Percentiles rank a stretch among this genome's conserved stretches.
Conservation (phyloP, 1,140 invertebrate genomes). For the Panagrolaimus sp. region DNA sequence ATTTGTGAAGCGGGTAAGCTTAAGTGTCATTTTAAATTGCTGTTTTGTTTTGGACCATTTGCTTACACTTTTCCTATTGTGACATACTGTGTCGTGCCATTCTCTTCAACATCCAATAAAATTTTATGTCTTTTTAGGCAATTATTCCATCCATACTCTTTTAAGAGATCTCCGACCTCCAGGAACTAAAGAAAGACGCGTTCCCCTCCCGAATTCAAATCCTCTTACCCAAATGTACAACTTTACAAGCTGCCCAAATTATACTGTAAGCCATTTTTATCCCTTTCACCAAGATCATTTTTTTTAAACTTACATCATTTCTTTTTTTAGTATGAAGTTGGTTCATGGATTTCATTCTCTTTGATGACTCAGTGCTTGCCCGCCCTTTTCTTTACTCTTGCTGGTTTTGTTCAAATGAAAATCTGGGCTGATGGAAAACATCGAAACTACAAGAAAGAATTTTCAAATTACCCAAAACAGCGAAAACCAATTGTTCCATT, state of each 20-base stretch:
- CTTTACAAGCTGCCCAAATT: conserved; percentile 94
- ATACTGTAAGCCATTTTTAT: no score
- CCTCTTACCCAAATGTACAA: conserved; percentile 83
- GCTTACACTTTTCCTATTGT: neutral
- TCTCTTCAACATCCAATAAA: no score
- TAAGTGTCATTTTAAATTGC: neutral
- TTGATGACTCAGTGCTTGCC: conserved; percentile 89
- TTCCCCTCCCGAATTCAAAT: conserved; percentile 81
- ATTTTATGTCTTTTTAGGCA: conserved; percentile 66
- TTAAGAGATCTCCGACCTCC: conserved; percentile 84
- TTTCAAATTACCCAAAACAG: conserved; percentile 82
- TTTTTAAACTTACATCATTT: no score
- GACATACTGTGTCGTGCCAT: neutral
- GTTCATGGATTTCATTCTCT: conserved; percentile 85
- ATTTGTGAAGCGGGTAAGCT: conserved; percentile 66
- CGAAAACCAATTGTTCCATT: conserved; percentile 91
- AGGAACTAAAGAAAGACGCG: conserved; percentile 79
- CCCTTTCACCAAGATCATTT: no score
- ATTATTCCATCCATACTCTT: conserved; percentile 85
- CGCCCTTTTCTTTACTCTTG: conserved; percentile 81
- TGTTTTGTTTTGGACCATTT: no score
- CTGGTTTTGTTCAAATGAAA: conserved; percentile 92
- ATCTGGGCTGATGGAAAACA: conserved; percentile 95
- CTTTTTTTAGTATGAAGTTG: conserved; percentile 16
- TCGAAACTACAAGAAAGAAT: conserved; percentile 88